These are phyloP conservation scores for Pteruthius melanotis DNA, from an alignment of 2,113 vertebrate genomes.

Conservation along the genomic window DNA sequence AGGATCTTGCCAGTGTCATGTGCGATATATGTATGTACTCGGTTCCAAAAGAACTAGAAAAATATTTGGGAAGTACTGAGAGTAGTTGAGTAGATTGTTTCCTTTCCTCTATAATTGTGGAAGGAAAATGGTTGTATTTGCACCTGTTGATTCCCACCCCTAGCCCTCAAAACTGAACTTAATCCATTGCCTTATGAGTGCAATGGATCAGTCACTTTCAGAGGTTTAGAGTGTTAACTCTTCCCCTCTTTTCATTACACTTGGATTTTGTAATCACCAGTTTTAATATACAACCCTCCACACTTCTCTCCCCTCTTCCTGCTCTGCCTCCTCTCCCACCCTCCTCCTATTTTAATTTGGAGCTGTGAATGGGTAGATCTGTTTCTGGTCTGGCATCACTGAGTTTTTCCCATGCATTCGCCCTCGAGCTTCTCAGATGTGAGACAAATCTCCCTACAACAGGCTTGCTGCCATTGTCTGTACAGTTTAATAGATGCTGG, in stretches of 20 bases:
- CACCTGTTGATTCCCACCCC: conserved; percentile 55
- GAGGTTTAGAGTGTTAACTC: conserved; percentile 50
- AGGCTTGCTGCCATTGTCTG: conserved; percentile 88
- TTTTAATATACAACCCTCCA: conserved; percentile 59
- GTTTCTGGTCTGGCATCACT: conserved; percentile 88
- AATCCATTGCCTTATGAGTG: conserved; percentile 67
- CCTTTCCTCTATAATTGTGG: conserved; percentile 71
- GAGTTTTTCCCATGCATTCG: conserved; percentile 91
- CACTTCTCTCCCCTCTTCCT: conserved; percentile 43
- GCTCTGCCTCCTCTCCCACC: conserved; percentile 14
- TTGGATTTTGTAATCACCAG: conserved; percentile 54
- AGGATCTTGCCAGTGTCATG: conserved; percentile 77
- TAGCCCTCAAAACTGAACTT: conserved; percentile 73
- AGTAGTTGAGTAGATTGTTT: conserved; percentile 53
- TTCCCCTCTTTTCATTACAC: conserved; percentile 49
- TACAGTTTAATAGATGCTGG: conserved; percentile 89
- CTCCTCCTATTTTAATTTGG: conserved; percentile 71
- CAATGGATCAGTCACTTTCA: conserved; percentile 62
- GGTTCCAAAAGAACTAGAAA: conserved; percentile 64
- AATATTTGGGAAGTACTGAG: conserved; percentile 41
- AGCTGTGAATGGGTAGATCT: conserved; percentile 85
- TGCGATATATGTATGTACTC: conserved; percentile 78
- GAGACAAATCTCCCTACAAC: conserved; percentile 87
- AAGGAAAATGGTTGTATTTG: conserved; percentile 67
- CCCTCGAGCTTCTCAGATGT: conserved; percentile 82